Evolutionary conservation across 1,140 invertebrate genomes (phyloP).

Genomic region (Colletes latitarsis): DNA sequence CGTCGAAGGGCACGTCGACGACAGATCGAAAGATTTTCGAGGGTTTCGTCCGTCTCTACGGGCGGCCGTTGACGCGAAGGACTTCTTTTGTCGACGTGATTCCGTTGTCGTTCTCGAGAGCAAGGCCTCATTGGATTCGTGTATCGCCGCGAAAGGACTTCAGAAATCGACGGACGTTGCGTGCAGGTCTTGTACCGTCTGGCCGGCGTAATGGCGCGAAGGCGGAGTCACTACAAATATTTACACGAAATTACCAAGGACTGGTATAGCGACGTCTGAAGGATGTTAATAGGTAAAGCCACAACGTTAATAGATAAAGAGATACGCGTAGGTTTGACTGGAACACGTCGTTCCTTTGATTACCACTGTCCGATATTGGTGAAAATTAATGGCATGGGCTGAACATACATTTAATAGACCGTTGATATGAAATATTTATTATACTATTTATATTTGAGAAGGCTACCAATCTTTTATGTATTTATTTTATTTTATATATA

Average conservation of each 20-base stretch:
- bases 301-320: background rate
- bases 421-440: too few species aligned
- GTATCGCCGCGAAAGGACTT: background rate
- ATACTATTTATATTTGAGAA: too few species aligned
- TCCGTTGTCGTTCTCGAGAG: too few species aligned
- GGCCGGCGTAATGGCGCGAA: background rate
- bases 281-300: background rate
- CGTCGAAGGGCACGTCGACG: conserved; percentile 54
- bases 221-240: background rate
- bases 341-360: background rate
- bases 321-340: background rate
- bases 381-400: background rate
- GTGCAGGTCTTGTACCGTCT: too few species aligned
- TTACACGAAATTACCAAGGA: background rate
- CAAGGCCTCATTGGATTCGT: background rate
- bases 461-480: too few species aligned
- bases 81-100: conserved; percentile 33
- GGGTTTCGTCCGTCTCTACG: conserved; percentile 51
- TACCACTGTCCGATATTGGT: background rate
- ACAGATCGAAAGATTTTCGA: conserved; percentile 64
- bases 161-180: background rate
- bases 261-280: background rate
- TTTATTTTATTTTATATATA: too few species aligned
- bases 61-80: conserved; percentile 20
- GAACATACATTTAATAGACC: background rate